phyloP scores from a whole-genome alignment of 1,140 invertebrate species.

The Nasonia giraulti region DNA sequence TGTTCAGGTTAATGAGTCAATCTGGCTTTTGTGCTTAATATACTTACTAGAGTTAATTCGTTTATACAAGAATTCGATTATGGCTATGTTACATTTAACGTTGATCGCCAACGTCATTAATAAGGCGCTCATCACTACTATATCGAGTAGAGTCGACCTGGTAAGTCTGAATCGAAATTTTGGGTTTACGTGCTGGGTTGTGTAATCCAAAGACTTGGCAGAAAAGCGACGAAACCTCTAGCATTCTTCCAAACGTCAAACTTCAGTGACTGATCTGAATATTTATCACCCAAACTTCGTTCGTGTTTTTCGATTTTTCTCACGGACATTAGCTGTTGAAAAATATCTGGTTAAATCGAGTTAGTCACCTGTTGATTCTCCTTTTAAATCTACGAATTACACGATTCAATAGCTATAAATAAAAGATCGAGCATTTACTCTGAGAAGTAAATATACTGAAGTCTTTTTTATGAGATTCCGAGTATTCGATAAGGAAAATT shows the following conservation, averaged over 20 bases:
- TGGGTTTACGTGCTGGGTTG: neutral
- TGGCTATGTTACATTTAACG: conserved; percentile 48
- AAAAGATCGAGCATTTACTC: too few relatives aligned
- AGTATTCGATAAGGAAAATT: too few relatives aligned
- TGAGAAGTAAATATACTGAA: too few relatives aligned
- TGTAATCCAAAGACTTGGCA: neutral
- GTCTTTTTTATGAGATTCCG: too few relatives aligned
- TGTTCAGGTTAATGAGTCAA: neutral
- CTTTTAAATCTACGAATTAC: too few relatives aligned
- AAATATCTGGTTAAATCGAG: too few relatives aligned
- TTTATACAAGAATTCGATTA: conserved; percentile 19
- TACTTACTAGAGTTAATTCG: neutral
- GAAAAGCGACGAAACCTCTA: neutral
- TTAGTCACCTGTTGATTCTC: too few relatives aligned
- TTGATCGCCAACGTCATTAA: conserved; percentile 42
- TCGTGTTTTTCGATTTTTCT: neutral
- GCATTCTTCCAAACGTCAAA: neutral
- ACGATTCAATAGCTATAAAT: too few relatives aligned
- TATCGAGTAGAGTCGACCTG: conserved; percentile 43
- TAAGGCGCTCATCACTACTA: conserved; percentile 22
- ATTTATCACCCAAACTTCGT: neutral
- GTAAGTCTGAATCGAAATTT: conserved; percentile 20
- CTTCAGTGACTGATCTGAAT: neutral
- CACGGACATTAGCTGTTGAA: too few relatives aligned
- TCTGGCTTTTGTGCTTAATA: neutral